phyloP scores from a whole-genome alignment of 2,113 vertebrate genomes.

The Aptenodytes patagonicus region DNA sequence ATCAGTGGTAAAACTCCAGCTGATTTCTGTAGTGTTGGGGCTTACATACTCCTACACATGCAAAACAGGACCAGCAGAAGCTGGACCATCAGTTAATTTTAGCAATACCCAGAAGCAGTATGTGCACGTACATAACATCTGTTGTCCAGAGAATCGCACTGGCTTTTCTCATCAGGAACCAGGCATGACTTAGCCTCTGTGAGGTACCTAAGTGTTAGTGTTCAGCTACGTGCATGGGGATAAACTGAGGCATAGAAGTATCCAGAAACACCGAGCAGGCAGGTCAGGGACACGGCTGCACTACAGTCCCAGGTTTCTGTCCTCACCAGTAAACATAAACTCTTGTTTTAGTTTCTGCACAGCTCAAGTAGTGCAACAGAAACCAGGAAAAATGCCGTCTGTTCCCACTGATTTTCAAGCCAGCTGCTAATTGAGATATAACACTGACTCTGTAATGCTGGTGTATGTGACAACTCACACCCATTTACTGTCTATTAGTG shows the following conservation, averaged over 20 bases:
- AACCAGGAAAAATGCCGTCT: not conserved
- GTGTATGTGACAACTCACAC: conserved; percentile 5
- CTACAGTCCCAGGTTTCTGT: not conserved
- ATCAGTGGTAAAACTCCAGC: not conserved
- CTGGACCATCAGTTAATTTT: not conserved
- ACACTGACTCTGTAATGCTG: not conserved
- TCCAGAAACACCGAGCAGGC: not conserved
- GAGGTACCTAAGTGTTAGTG: not conserved
- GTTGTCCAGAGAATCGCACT: not conserved
- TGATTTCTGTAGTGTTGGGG: not conserved
- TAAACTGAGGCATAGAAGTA: not conserved
- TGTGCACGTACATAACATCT: not conserved
- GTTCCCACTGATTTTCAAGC: conserved; percentile 6
- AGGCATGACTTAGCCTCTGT: not conserved
- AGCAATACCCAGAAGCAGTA: not conserved
- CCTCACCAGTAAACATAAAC: not conserved
- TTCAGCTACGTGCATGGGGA: not conserved
- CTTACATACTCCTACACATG: fast-evolving
- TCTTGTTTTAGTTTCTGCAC: not conserved
- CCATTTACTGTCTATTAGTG: conserved; percentile 27
- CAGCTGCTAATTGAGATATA: conserved; percentile 40
- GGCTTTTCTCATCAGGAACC: not conserved
- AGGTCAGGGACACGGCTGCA: not conserved
- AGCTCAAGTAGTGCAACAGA: not conserved
- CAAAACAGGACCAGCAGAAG: not conserved